These are phyloP conservation scores for Nemurella pictetii DNA, from an alignment of 2,888 invertebrate species.

Conservation along the genomic window DNA sequence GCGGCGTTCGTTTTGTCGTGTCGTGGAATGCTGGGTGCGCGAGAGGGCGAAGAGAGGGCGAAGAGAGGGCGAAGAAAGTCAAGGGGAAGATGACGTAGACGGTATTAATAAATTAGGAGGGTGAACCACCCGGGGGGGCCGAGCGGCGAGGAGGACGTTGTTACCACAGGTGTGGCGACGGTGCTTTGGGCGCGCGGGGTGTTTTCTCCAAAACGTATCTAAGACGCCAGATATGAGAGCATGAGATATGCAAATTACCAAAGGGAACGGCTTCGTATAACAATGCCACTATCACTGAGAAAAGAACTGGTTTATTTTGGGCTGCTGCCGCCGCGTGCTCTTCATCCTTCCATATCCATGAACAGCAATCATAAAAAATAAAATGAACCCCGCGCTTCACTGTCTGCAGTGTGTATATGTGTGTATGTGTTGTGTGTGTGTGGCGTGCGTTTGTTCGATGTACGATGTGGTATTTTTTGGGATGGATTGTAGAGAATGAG, in stretches of 20 bases:
- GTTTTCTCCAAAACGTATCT: neutral
- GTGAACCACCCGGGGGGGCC: slow-evolving; percentile 16
- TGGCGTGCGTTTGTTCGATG: neutral
- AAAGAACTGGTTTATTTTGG: neutral
- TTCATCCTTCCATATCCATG: neutral
- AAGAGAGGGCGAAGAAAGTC: slow-evolving; percentile 8
- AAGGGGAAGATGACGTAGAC: slow-evolving; percentile 32
- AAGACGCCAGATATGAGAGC: neutral
- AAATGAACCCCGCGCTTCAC: neutral
- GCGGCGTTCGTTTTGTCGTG: neutral
- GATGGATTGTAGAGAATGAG: neutral
- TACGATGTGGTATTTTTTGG: neutral
- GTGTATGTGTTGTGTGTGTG: neutral
- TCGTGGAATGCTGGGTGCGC: neutral
- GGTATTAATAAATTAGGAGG: slow-evolving; percentile 33
- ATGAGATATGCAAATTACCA: neutral
- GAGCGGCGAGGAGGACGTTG: neutral
- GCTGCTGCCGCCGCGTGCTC: neutral
- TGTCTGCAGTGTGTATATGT: neutral
- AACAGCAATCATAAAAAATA: neutral
- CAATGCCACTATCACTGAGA: neutral
- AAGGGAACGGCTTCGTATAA: neutral
- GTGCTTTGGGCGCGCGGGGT: neutral
- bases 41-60: slow-evolving; percentile 9
- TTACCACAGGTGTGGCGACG: slow-evolving; percentile 11